These are phyloP conservation scores for human (Homo sapiens) DNA, from an alignment of 2,113 vertebrate genomes.

Conservation along the genomic window DNA sequence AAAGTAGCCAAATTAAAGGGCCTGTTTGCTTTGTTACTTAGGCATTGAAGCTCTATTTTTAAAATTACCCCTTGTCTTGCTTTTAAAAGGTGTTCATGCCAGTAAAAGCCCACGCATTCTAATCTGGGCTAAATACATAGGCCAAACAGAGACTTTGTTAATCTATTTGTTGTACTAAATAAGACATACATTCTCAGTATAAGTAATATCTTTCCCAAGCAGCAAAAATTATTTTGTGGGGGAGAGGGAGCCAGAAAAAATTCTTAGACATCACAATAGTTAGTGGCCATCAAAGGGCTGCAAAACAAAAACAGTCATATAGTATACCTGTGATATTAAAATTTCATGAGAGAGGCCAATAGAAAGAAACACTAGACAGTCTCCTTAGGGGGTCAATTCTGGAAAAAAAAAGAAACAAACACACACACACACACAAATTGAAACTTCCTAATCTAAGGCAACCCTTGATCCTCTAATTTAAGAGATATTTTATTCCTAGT, in stretches of 20 bases:
- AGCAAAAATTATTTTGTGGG: neutral
- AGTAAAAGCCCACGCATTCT: conserved; percentile 27
- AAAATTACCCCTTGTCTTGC: conserved; percentile 44
- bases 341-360: neutral
- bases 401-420: neutral
- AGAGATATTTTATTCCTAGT: neutral
- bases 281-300: neutral
- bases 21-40: conserved; percentile 35
- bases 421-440: neutral
- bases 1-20: neutral
- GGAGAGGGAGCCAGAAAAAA: neutral
- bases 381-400: neutral
- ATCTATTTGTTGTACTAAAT: neutral
- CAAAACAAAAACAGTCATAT: neutral
- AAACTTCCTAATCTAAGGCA: neutral
- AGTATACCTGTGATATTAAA: neutral
- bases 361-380: neutral
- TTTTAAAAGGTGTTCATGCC: conserved; percentile 21
- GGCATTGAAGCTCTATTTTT: conserved; percentile 20
- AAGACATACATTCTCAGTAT: neutral
- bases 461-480: neutral
- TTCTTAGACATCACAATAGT: neutral
- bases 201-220: neutral
- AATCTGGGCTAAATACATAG: neutral
- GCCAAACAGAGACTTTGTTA: neutral